Evolutionary conservation across 2,797 vertebrate species (phyloP), one percentile per base, ranked within the genome.

Genomic region (Glossophaga mutica): DNA sequence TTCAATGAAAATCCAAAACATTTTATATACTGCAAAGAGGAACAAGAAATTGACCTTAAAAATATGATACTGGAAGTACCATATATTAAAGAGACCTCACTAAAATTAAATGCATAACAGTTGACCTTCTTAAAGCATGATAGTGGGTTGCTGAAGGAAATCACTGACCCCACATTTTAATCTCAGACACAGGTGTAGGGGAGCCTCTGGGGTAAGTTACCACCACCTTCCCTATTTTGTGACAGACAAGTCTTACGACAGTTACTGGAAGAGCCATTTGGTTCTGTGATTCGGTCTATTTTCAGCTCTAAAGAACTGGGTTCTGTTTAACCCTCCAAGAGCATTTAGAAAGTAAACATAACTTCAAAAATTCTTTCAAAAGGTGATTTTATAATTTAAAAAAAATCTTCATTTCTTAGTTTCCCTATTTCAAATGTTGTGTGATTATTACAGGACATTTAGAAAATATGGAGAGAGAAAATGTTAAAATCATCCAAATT

Each of bases 1-100:
- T 97, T 96, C n/a, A 57, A 48, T 32, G 87, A 92, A 96, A 98
- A 97, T 59, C 3, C 4, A 59, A 82, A 92, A 91, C 34, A 79
- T 37, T 95, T 95, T 65, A 70, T 44, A 83, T 42, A 70, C 46
- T 82, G 32, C 82, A 76, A 87, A 79, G 50, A 94, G 12, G 52
- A 95, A 62, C 34, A 81, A 70, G 79, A 92, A 91, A 78, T 9
- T 71, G 57, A 89, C 39, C 29, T 32, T 14, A 32, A 32, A 29
- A 94, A 92, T 50, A n/a, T 59, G 57, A 59, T 5, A 59, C 24
- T 59, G 10, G 57, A 59, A 11, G 48, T 67, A 59, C n/a, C 42
- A n/a, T 32, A 55, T 4, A 14, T 29, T 84, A 59, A 87, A 71
- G 32, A 18, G 50, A 77, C 14, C 11, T 42, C 59, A 57, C 22